Evolutionary conservation across 2,888 invertebrate genomes (phyloP).

Genomic region (Plemyria rubiginata): DNA sequence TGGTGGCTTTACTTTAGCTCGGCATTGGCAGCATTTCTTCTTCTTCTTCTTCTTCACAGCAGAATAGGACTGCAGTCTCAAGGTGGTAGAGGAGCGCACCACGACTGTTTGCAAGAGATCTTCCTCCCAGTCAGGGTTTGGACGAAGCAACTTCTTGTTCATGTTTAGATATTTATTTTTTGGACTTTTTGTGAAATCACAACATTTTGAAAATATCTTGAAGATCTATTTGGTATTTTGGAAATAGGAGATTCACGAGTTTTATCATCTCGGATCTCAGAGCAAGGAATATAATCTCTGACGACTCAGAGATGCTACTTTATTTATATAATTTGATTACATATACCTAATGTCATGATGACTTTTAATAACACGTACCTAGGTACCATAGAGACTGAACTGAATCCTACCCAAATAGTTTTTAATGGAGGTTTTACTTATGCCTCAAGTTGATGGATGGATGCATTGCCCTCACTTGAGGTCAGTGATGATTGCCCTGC

Average conservation of each 20-base stretch:
- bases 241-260: neutral
- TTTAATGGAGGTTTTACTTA: no score
- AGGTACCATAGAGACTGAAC: no score
- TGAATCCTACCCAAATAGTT: no score
- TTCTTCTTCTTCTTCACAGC: conserved; percentile 28
- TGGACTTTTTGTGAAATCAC: neutral
- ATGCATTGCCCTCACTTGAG: no score
- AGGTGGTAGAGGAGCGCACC: conserved; percentile 37
- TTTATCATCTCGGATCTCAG: neutral
- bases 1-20: conserved; percentile 10
- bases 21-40: conserved; percentile 18
- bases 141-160: conserved; percentile 33
- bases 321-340: no score
- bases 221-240: neutral
- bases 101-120: conserved; percentile 44
- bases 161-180: neutral
- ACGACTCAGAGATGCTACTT: no score
- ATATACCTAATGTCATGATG: no score
- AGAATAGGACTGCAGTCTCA: conserved; percentile 40
- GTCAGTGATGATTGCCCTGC: no score
- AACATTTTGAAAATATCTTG: neutral
- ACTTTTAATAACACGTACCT: no score
- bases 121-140: conserved; percentile 50
- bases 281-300: no score
- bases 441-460: no score